phyloP scores from a whole-genome alignment of 37 sponge, comb jelly and placozoan species.

The Haliclona indistincta region DNA sequence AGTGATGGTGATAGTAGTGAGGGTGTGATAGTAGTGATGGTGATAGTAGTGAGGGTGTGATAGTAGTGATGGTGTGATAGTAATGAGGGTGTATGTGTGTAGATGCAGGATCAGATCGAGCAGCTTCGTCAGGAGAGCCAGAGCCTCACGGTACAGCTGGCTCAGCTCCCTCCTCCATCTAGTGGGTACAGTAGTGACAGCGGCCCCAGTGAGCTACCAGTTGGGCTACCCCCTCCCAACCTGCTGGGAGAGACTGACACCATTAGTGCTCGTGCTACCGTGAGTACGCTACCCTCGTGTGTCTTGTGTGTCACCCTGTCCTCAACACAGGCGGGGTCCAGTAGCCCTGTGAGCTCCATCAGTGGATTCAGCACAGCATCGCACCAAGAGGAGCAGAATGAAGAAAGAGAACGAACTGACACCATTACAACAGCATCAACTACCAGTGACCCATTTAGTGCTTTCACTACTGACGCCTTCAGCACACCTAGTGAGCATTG shows the following conservation, averaged over 20 bases:
- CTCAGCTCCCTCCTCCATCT: conserved; percentile 31
- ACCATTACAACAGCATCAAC: not conserved
- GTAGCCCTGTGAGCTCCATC: conserved; percentile 81
- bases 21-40: no score
- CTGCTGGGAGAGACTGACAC: conserved; percentile 55
- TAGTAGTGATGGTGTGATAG: no score
- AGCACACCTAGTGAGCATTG: not conserved
- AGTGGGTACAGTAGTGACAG: conserved; percentile 19
- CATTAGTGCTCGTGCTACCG: conserved; percentile 76
- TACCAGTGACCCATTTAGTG: conserved; percentile 39
- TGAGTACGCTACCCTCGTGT: conserved; percentile 15
- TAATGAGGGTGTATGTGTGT: no score
- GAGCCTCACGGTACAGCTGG: conserved; percentile 23
- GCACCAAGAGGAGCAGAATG: conserved; percentile 46
- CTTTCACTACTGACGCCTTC: conserved; percentile 46
- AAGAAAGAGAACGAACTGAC: conserved; percentile 27
- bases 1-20: no score
- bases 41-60: no score
- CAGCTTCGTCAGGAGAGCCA: conserved; percentile 45
- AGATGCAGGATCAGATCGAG: conserved; percentile 43
- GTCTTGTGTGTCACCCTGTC: not conserved
- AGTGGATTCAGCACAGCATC: conserved; percentile 82
- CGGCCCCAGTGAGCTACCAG: conserved; percentile 44
- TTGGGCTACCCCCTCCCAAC: conserved; percentile 51
- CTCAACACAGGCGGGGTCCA: conserved; percentile 71